Conservation (phyloP, 2,888 invertebrate genomes). For the Cheilosia urbana region DNA sequence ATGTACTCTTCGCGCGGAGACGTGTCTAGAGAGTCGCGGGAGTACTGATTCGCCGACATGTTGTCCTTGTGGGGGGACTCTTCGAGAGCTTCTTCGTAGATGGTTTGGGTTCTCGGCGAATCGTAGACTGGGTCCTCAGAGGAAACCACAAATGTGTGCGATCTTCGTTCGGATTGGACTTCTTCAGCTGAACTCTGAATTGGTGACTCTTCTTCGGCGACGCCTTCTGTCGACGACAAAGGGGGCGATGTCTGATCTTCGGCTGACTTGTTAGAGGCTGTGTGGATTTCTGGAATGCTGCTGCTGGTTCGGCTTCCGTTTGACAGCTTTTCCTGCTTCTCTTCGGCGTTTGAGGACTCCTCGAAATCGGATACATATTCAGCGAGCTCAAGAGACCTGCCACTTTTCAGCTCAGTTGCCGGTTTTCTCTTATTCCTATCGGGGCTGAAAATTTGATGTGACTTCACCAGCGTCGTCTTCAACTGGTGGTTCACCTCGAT, state of each 20-base stretch:
- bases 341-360: conserved; percentile 51
- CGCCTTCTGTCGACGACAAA: conserved; percentile 41
- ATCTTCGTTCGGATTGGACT: conserved; percentile 9
- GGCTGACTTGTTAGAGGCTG: conserved; percentile 27
- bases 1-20: conserved; percentile 64
- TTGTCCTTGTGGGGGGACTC: conserved; percentile 75
- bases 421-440: conserved; percentile 37
- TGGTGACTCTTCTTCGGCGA: conserved; percentile 36
- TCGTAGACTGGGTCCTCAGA: conserved; percentile 22
- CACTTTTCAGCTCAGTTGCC: background rate
- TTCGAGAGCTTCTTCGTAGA: conserved; percentile 55
- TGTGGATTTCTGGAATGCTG: conserved; percentile 49
- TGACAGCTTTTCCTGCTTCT: conserved; percentile 1
- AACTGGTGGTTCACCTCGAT: conserved; percentile 80
- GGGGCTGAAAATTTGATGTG: conserved; percentile 77
- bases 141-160: conserved; percentile 53
- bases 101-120: conserved; percentile 16
- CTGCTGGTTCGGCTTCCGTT: conserved; percentile 45
- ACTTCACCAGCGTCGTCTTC: conserved; percentile 78
- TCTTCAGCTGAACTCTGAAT: conserved; percentile 37
- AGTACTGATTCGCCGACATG: conserved; percentile 68
- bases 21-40: conserved; percentile 55
- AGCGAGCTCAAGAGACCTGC: conserved; percentile 26
- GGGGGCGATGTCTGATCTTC: conserved; percentile 8
- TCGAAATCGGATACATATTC: conserved; percentile 70